Conservation (phyloP, 2,113 vertebrate species). For the Xenopus borealis region DNA sequence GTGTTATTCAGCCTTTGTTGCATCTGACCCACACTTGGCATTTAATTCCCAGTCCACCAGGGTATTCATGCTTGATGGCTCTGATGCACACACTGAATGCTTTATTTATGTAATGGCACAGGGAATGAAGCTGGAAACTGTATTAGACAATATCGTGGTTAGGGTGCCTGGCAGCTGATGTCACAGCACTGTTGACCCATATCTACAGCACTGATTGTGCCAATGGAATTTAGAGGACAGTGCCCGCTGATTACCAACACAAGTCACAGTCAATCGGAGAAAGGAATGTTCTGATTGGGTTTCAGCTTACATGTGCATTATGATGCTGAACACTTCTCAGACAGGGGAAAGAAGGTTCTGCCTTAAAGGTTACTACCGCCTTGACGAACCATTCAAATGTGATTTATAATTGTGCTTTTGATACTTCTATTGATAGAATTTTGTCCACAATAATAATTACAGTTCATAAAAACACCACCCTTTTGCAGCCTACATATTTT, state of each 20-base stretch:
- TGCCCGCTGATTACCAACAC: constrained; percentile 32
- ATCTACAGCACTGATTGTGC: constrained; percentile 27
- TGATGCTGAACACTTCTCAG: neutral
- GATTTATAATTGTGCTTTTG: no score
- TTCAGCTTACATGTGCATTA: neutral
- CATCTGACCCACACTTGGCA: constrained; percentile 78
- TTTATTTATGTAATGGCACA: constrained; percentile 65
- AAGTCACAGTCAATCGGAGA: neutral
- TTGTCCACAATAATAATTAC: no score
- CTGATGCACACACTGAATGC: constrained; percentile 68
- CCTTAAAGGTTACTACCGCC: no score
- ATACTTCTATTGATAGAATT: no score
- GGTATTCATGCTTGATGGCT: constrained; percentile 74
- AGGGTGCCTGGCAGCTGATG: constrained; percentile 50
- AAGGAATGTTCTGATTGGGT: neutral
- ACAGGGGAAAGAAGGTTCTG: no score
- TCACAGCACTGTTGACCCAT: constrained; percentile 47
- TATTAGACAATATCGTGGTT: constrained; percentile 59
- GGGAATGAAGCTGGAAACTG: constrained; percentile 58
- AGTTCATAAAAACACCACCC: no score
- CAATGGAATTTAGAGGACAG: constrained; percentile 46
- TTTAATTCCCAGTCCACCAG: constrained; percentile 76
- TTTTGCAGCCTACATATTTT: no score
- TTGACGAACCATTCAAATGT: no score
- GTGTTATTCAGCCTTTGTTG: constrained; percentile 75